These are phyloP conservation scores for Patagioenas fasciata DNA, from an alignment of 2,113 vertebrate genomes.

Conservation along the genomic window DNA sequence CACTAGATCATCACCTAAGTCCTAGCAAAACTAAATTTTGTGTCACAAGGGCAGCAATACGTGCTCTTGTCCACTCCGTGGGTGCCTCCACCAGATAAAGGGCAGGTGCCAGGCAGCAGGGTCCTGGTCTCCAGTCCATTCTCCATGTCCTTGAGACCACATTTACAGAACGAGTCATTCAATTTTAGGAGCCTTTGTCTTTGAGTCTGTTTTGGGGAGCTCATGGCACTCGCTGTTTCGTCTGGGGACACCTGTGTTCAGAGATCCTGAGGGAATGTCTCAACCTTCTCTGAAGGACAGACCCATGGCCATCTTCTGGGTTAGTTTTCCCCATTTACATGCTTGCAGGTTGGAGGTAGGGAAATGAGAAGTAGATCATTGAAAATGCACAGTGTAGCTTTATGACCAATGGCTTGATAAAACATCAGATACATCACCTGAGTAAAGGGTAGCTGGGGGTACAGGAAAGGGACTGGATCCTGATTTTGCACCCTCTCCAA, in stretches of 20 bases:
- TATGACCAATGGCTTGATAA: neutral
- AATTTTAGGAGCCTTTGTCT: neutral
- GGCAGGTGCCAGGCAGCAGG: neutral
- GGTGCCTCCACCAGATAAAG: neutral
- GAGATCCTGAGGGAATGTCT: neutral
- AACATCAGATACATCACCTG: neutral
- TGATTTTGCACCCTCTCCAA: neutral
- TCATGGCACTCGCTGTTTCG: neutral
- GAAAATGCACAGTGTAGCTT: neutral
- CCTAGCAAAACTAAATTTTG: neutral
- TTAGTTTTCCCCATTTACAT: accelerated
- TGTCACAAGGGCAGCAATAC: neutral
- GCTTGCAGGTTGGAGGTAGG: neutral
- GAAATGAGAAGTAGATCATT: neutral
- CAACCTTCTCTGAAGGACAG: neutral
- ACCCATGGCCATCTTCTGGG: neutral
- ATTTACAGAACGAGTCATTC: neutral
- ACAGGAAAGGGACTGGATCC: neutral
- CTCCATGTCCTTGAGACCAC: neutral
- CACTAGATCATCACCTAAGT: neutral
- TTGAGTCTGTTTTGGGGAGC: neutral
- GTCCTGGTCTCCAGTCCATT: neutral
- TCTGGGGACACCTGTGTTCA: neutral
- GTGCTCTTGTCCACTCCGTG: neutral
- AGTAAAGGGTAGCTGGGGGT: neutral